Evolutionary conservation across 2,888 invertebrate species (phyloP), one percentile per base, ranked within the genome.

Genomic region (Idaea dimidiata): DNA sequence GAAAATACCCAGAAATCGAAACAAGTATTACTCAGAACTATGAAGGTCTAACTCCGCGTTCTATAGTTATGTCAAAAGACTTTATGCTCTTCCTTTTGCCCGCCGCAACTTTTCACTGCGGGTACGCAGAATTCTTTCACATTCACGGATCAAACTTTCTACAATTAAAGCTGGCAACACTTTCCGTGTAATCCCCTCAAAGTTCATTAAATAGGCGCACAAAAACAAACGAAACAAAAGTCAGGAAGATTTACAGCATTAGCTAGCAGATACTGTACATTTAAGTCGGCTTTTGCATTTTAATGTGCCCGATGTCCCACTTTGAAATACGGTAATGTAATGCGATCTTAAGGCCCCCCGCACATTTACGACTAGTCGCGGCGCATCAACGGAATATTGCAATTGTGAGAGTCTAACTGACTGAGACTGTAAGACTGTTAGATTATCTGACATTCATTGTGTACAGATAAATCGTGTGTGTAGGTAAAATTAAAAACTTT

Each of bases 281-380:
- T 76, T 74, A 75, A 81, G 75, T 72, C 73, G 66, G 61, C 66
- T 74, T 81, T 80, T 79, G 80, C 78, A 81, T 81, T 77, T 81
- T 77, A 81, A 81, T 79, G 75, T 67, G 61, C 63, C 17, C 59
- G 58, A 70, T 72, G 70, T 73, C 74, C 67, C 70, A 43, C 59
- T 43, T 59, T 73, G 72, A 75, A 72, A 72, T 74, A 77, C 69
- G 68, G 71, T 66, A 62, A 72, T 69, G 71, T 62, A 65, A 72
- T 64, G 71, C 67, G 59, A 71, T 72, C 68, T 71, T 70, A 14
- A 43, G 43, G 10, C 3, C 14, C 10, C 43, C 14, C 43, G 43
- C 43, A 43, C 43, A 43, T 10, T 43, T 14, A 7, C 2, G 14
- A 43, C 43, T 8, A 14, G 6, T 43, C 43, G 43, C 43, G 43